Percentiles rank a stretch among this genome's conserved stretches.
These are phyloP conservation scores for Berghia stephanieae DNA, from an alignment of 1,140 invertebrate species.

Conservation along the genomic window DNA sequence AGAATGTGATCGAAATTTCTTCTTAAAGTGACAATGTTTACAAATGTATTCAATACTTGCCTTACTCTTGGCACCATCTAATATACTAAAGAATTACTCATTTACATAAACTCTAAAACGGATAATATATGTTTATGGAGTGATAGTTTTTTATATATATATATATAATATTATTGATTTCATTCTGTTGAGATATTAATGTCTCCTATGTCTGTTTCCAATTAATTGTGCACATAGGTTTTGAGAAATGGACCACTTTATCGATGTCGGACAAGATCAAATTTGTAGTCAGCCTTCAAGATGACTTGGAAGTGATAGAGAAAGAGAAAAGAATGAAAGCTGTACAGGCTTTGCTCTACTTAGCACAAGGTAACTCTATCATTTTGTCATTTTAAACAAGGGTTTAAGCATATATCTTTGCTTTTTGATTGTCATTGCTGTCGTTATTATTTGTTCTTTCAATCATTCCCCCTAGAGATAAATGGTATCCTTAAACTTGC, in stretches of 20 bases:
- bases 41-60: not conserved
- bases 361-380: slow-evolving; percentile 76
- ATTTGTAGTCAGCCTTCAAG: slow-evolving; percentile 78
- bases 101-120: not conserved
- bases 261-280: slow-evolving; percentile 41
- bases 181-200: not conserved
- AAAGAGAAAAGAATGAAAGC: slow-evolving; percentile 82
- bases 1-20: too few species aligned
- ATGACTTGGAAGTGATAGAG: slow-evolving; percentile 88
- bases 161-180: not conserved
- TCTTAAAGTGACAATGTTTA: too few species aligned
- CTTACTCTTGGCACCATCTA: not conserved
- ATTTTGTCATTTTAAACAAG: not conserved
- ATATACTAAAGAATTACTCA: not conserved
- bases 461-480: not conserved
- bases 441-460: not conserved
- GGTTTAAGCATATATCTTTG: not conserved
- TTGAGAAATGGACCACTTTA: slow-evolving; percentile 50
- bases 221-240: slow-evolving; percentile 37
- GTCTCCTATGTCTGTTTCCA: not conserved
- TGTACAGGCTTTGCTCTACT: slow-evolving; percentile 87
- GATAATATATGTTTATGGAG: too few species aligned
- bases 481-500: not conserved
- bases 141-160: not conserved
- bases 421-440: not conserved